These are phyloP conservation scores for Neomorphus geoffroyi DNA, from an alignment of 2,797 vertebrate genomes.

Conservation along the genomic window DNA sequence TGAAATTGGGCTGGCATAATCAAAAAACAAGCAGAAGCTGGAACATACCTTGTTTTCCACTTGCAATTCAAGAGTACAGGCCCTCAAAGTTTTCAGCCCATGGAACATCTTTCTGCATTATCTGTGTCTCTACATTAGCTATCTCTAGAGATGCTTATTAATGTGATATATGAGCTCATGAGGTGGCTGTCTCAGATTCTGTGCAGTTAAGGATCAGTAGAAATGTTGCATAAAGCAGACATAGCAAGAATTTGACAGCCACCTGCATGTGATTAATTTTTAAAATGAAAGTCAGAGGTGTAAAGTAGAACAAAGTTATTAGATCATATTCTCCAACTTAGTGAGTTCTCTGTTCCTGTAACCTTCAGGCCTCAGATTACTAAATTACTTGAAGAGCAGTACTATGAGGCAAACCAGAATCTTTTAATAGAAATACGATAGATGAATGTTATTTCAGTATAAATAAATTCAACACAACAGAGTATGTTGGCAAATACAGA, in stretches of 20 bases:
- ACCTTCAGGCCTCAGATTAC: neutral
- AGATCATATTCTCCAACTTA: neutral
- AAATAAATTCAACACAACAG: slow-evolving; percentile 28
- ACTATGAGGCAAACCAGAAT: neutral
- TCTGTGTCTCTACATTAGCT: neutral
- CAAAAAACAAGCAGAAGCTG: neutral
- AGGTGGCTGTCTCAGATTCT: neutral
- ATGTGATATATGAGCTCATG: slow-evolving; percentile 39
- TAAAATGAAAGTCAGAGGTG: slow-evolving; percentile 24
- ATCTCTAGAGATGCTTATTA: slow-evolving; percentile 27
- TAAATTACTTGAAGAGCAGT: neutral
- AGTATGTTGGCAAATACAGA: slow-evolving; percentile 20
- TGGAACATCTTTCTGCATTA: neutral
- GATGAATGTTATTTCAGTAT: neutral
- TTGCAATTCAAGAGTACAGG: slow-evolving; percentile 4
- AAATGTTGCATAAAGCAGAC: slow-evolving; percentile 10
- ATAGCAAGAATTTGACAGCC: slow-evolving; percentile 7
- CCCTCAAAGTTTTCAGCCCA: neutral
- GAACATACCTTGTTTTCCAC: neutral
- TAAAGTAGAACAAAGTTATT: neutral
- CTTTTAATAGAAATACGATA: neutral
- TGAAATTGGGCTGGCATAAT: neutral
- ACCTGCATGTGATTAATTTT: neutral
- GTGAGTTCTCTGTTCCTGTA: neutral
- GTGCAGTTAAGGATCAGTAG: neutral